A percentile compares a stretch with the other conserved stretches of the same genome.
Conservation (phyloP, 1,140 invertebrate species). For the Megalopta genalis region DNA sequence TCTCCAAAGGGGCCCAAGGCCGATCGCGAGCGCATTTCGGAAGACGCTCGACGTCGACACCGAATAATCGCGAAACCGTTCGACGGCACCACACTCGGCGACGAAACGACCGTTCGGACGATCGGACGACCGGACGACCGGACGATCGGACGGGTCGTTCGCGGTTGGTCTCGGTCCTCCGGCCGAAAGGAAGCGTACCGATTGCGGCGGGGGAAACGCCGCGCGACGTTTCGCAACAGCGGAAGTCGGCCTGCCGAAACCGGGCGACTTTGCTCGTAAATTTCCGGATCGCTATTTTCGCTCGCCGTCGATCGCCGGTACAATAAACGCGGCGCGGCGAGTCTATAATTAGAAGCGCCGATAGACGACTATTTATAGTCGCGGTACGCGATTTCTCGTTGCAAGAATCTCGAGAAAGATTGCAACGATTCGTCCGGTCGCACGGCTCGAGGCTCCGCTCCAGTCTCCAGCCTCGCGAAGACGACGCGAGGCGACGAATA, state of each 20-base stretch:
- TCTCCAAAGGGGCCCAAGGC: not conserved
- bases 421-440: not conserved
- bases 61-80: no score
- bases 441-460: no score
- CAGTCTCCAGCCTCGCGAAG: slow-evolving; percentile 14
- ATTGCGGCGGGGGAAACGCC: no score
- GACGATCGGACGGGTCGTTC: no score
- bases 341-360: not conserved
- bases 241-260: not conserved
- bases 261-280: not conserved
- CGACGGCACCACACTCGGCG: no score
- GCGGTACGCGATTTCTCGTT: slow-evolving; percentile 14
- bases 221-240: not conserved
- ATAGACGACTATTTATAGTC: slow-evolving; percentile 21
- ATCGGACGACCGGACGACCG: no score
- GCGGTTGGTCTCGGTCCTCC: no score
- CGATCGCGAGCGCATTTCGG: not conserved
- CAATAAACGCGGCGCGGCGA: not conserved
- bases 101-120: no score
- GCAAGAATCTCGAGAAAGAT: slow-evolving; percentile 11
- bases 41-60: no score
- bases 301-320: not conserved
- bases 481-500: not conserved
- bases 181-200: no score
- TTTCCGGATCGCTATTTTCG: not conserved